These are phyloP conservation scores for Drosophila lacicola DNA, from an alignment of 2,888 invertebrate genomes.

Conservation along the genomic window DNA sequence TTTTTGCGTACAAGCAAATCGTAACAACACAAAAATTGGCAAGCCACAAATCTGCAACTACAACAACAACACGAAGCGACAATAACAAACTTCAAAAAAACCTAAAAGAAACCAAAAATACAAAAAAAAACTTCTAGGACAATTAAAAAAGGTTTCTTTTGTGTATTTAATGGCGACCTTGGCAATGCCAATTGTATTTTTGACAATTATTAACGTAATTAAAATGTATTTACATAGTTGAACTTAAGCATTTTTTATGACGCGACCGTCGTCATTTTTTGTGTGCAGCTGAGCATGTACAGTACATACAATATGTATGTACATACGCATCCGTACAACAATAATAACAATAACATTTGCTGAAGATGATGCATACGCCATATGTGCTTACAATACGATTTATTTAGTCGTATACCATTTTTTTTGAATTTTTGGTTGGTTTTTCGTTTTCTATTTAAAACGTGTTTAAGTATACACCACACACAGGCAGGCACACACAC, in stretches of 20 bases:
- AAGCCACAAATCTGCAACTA: slow-evolving; percentile 21
- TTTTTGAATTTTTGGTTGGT: slow-evolving; percentile 15
- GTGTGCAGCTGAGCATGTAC: slow-evolving; percentile 76
- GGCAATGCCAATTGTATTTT: slow-evolving; percentile 78
- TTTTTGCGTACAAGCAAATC: slow-evolving; percentile 27
- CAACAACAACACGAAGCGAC: slow-evolving; percentile 7
- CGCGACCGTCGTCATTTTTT: slow-evolving; percentile 60
- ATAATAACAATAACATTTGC: slow-evolving; percentile 36
- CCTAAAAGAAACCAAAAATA: slow-evolving; percentile 5
- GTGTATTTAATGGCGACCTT: slow-evolving; percentile 65
- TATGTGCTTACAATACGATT: slow-evolving; percentile 29
- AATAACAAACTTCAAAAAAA: slow-evolving; percentile 8
- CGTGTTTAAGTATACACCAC: slow-evolving; percentile 27
- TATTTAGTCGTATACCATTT: slow-evolving; percentile 8
- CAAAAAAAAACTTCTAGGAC: slow-evolving; percentile 68
- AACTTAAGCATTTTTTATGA: slow-evolving; percentile 67
- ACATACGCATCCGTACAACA: slow-evolving; percentile 17
- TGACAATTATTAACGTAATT: slow-evolving; percentile 82
- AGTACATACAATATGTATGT: slow-evolving; percentile 16
- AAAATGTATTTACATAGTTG: slow-evolving; percentile 77
- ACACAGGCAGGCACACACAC: neutral
- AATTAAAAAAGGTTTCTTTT: slow-evolving; percentile 71
- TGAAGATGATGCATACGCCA: slow-evolving; percentile 49
- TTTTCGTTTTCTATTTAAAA: slow-evolving; percentile 19
- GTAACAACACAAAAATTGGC: slow-evolving; percentile 51